phyloP scores from a whole-genome alignment of 2,113 vertebrate species.

The Protobothrops mucrosquamatus region DNA sequence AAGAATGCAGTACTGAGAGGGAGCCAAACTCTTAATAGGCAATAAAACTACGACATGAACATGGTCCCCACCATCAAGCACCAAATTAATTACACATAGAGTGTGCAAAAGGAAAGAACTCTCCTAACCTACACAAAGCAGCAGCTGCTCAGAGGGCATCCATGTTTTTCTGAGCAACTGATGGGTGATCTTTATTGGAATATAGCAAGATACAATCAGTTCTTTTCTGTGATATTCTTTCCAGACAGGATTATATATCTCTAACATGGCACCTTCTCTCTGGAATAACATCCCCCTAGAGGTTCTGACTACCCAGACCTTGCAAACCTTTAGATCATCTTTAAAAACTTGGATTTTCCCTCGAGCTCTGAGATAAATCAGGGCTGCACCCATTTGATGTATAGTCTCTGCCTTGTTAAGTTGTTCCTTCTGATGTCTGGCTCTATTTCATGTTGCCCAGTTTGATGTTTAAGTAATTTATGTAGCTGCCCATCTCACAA shows the following conservation, averaged over 20 bases:
- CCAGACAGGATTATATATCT: neutral
- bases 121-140: neutral
- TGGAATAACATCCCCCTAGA: neutral
- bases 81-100: neutral
- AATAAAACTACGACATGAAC: neutral
- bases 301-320: neutral
- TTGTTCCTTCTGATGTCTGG: neutral
- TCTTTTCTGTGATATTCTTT: neutral
- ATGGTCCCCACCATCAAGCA: neutral
- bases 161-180: neutral
- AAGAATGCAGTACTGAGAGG: neutral
- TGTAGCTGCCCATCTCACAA: neutral
- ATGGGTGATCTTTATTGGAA: neutral
- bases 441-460: neutral
- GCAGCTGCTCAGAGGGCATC: fast-evolving
- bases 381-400: neutral
- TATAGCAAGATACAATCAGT: neutral
- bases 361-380: neutral
- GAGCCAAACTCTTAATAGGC: neutral
- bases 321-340: neutral
- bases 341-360: neutral
- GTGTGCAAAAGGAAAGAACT: neutral
- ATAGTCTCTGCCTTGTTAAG: neutral
- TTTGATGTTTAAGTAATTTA: neutral
- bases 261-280: neutral